Evolutionary conservation across 2,113 vertebrate species (phyloP).

Genomic region (Xenopus borealis): DNA sequence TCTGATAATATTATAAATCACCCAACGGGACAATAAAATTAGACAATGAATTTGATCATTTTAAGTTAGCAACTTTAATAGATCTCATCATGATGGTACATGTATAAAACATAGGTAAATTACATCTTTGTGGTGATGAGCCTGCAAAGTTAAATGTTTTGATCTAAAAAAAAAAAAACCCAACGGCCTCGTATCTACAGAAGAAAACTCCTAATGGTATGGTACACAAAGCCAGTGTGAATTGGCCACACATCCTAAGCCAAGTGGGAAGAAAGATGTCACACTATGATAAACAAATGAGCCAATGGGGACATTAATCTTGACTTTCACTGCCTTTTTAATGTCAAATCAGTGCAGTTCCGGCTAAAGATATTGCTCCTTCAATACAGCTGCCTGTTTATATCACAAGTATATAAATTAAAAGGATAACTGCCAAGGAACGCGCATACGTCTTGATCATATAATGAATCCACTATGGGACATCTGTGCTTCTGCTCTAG

Average conservation of each 20-base stretch:
- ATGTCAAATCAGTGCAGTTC: too few species aligned
- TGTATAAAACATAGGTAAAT: constrained; percentile 15
- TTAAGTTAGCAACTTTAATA: constrained; percentile 13
- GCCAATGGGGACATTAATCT: background rate
- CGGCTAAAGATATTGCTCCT: too few species aligned
- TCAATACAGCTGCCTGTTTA: too few species aligned
- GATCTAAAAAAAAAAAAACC: background rate
- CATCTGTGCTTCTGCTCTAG: too few species aligned
- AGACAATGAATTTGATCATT: too few species aligned
- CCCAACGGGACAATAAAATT: too few species aligned
- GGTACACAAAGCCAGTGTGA: background rate
- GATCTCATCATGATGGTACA: constrained; percentile 6
- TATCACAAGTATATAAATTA: too few species aligned
- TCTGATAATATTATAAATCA: too few species aligned
- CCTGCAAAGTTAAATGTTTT: background rate
- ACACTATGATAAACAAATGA: background rate
- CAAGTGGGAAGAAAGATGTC: constrained; percentile 1
- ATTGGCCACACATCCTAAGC: background rate
- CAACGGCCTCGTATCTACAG: background rate
- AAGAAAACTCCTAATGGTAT: constrained; percentile 8
- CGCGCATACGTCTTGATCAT: too few species aligned
- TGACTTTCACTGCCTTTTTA: too few species aligned
- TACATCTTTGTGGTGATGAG: background rate
- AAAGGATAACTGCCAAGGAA: too few species aligned
- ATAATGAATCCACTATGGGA: too few species aligned